Conservation (phyloP, 2,113 vertebrate species). For the Stegostoma tigrinum region DNA sequence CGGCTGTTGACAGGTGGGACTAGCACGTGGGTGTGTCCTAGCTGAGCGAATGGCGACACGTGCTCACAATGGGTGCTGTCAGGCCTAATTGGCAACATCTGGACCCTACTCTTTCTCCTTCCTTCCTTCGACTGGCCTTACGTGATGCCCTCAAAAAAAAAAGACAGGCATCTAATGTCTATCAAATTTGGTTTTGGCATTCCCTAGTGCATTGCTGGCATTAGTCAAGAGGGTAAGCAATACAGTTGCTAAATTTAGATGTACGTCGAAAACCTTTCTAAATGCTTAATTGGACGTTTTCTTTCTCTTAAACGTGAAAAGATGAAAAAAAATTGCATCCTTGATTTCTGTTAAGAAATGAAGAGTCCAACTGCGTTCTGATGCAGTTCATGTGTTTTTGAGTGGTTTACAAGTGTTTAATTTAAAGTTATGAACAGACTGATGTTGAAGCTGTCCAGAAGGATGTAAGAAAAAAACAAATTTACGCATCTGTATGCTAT, state of each 20-base stretch:
- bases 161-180: conserved; percentile 1
- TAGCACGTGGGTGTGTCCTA: neutral
- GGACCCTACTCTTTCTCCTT: neutral
- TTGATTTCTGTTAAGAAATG: neutral
- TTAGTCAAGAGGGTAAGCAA: conserved; percentile 1
- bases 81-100: neutral
- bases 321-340: neutral
- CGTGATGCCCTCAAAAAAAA: neutral
- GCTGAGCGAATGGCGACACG: neutral
- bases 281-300: neutral
- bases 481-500: neutral
- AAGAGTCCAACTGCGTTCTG: neutral
- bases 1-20: neutral
- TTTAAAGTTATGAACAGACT: neutral
- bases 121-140: neutral
- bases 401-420: neutral
- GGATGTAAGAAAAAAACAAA: neutral
- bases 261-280: neutral
- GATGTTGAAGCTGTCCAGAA: neutral
- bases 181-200: conserved; percentile 27
- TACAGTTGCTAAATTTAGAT: conserved; percentile 22
- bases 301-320: neutral
- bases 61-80: neutral
- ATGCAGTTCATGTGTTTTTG: neutral
- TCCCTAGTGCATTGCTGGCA: neutral